Percentiles rank a stretch among this genome's conserved stretches.
These are phyloP conservation scores for Crax fasciolata DNA, from an alignment of 2,797 vertebrate genomes.

Conservation along the genomic window DNA sequence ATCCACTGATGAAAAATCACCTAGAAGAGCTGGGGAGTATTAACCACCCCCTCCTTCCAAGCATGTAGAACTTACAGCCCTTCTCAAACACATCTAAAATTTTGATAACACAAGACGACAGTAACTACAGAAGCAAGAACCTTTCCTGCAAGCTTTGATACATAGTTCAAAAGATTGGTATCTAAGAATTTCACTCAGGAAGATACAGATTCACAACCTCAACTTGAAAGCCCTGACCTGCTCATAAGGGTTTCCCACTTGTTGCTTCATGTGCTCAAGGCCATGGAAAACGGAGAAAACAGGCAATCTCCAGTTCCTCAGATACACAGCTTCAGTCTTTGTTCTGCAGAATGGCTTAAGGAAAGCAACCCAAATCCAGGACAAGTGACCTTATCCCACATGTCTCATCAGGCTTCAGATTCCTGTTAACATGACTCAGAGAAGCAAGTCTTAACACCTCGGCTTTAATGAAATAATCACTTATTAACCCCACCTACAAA, in stretches of 20 bases:
- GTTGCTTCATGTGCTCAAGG: background rate
- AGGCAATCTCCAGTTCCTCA: background rate
- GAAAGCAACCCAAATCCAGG: constrained; percentile 46
- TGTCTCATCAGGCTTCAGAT: constrained; percentile 12
- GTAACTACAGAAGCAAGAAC: background rate
- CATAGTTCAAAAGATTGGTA: background rate
- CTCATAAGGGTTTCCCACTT: constrained; percentile 1
- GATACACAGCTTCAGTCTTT: background rate
- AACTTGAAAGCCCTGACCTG: background rate
- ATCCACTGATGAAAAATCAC: background rate
- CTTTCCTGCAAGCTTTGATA: background rate
- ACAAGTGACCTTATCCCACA: constrained; percentile 51
- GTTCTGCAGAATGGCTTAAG: background rate
- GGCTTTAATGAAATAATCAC: background rate
- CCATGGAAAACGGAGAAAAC: background rate
- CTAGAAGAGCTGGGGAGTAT: background rate
- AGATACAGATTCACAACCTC: background rate
- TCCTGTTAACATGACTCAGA: background rate
- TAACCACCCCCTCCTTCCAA: background rate
- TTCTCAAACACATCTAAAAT: background rate
- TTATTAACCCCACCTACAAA: constrained; percentile 23
- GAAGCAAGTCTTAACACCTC: constrained; percentile 46
- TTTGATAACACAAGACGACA: background rate
- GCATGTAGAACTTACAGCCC: background rate
- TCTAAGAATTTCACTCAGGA: background rate